Base-by-base conservation (phyloP, 2,113 vertebrate species). In the Hiodon tergisus region DNA sequence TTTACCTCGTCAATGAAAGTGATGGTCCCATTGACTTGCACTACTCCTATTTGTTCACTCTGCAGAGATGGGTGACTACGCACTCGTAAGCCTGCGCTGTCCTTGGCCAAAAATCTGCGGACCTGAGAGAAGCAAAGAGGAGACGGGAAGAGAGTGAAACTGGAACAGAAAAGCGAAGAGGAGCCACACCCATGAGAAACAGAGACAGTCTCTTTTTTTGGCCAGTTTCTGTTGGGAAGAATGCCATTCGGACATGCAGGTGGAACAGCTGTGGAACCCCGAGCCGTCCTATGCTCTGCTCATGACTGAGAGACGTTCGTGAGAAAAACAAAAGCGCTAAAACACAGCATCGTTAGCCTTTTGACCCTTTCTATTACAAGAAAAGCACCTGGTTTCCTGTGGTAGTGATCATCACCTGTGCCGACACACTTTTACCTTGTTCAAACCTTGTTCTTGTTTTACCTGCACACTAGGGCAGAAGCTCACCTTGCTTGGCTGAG, bases 1-100 rank as follows among this genome's bases (percentile, higher is more conserved):
- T 87, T 97, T 98, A 99, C 97, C 97, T 99, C 97, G 85, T 98
- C 97, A 93, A 94, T 97, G 89, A 98, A 99, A 92, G 96, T 98
- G 94, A 99, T 96, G 85, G 94, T 98, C 91, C 96, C 97, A 94
- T 98, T 98, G 89, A 98, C 94, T 92, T 98, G 98, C 90, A 99
- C 97, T 94, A 97, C 93, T 92, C 97, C 97, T 93, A 99, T 98
- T 78, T 99, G 97, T 88, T 99, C 97, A 81, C 97, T 98, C 88
- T 98, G 97, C 87, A 99, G 95, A 85, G 97, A 99, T 76, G 97
- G 97, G 90, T 99, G 97, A 91, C 95, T 99, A 89, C 97, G 95
- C 88, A 99, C 96, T 81, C 97, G 97, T 81, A 99, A 95, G 85
- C 97, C 97, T 87, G 97, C 97, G 91, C 97, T 99, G 93, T 99